These are phyloP conservation scores for Iphiclides podalirius DNA, from an alignment of 2,888 invertebrate species.

Conservation along the genomic window DNA sequence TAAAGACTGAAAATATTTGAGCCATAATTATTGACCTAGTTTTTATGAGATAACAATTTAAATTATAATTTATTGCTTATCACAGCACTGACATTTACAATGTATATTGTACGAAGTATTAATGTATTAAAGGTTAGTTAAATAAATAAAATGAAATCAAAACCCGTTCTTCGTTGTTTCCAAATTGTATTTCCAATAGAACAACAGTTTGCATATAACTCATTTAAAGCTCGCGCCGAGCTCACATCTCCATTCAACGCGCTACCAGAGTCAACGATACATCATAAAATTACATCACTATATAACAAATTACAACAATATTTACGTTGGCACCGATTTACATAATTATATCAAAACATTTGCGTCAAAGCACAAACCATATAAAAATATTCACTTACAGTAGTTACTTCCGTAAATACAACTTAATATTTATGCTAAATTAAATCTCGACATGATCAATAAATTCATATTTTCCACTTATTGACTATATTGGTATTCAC, in stretches of 20 bases:
- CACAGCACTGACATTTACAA: slow-evolving; percentile 23
- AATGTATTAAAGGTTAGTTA: slow-evolving; percentile 18
- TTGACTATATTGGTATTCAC: slow-evolving; percentile 63
- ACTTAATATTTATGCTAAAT: slow-evolving; percentile 65
- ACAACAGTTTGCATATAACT: slow-evolving; percentile 75
- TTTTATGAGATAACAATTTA: not conserved
- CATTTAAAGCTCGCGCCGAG: slow-evolving; percentile 62
- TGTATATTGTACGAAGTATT: slow-evolving; percentile 20
- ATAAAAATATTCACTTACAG: slow-evolving; percentile 76
- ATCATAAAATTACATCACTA: slow-evolving; percentile 75
- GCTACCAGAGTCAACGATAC: slow-evolving; percentile 70
- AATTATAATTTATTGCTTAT: slow-evolving; percentile 20
- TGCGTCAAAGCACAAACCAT: slow-evolving; percentile 67
- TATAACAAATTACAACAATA: slow-evolving; percentile 79
- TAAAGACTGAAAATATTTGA: slow-evolving; percentile 19
- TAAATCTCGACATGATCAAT: slow-evolving; percentile 73
- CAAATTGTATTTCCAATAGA: slow-evolving; percentile 74
- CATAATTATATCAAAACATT: slow-evolving; percentile 70
- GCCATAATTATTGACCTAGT: slow-evolving; percentile 11
- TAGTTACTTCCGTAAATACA: slow-evolving; percentile 69
- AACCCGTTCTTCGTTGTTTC: slow-evolving; percentile 43
- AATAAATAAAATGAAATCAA: slow-evolving; percentile 43
- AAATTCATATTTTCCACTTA: slow-evolving; percentile 67
- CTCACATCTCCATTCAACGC: slow-evolving; percentile 36
- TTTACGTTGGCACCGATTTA: slow-evolving; percentile 78